Base-by-base conservation (phyloP, 1,140 invertebrate genomes). In the Bursaphelenchus mucronatus region DNA sequence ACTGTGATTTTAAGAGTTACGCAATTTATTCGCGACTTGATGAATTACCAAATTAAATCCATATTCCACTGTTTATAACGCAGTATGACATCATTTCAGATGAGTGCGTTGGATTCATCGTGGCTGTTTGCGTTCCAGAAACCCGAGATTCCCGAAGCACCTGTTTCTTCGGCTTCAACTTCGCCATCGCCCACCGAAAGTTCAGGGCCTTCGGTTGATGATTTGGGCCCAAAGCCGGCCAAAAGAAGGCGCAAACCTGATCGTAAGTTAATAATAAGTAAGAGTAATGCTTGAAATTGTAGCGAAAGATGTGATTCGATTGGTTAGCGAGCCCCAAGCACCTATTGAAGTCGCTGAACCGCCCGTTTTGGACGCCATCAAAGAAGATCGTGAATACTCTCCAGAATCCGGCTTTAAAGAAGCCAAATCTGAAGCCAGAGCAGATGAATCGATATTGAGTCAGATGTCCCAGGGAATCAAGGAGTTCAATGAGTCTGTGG, bases 301-400 rank as follows among this genome's bases (percentile, higher is more conserved):
- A 65, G 66, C 66, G 0, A 68, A 68, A 41, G 55, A 67, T 45
- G 58, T 68, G 39, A 44, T 66, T n/a, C 64, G 64, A 46, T 21
- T 66, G 45, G 13, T 66, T n/a, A 40, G 54, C 9, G 40, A 59
- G 15, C 49, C 63, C 9, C 19, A n/a, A 6, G n/a, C 46, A 15
- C 40, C 6, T 30, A 11, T 50, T 44, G 17, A 11, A 7, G 45
- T 41, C 17, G 9, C 40, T 44, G 46, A 68, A 15, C 62, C 19
- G n/a, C 13, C 19, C 15, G 30, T 30, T n/a, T 39, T 63, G 17
- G 45, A 52, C 5, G 55, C 13, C n/a, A 8, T 63, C 39, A 43
- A 39, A 3, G 45, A 55, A 30, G 41, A 55, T 40, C 19, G 47
- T 19, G 40, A 39, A 40, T 17, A 51, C 51, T 47, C 56, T 51